Conservation (phyloP, 2,113 vertebrate species). For the Gasterosteus aculeatus region DNA sequence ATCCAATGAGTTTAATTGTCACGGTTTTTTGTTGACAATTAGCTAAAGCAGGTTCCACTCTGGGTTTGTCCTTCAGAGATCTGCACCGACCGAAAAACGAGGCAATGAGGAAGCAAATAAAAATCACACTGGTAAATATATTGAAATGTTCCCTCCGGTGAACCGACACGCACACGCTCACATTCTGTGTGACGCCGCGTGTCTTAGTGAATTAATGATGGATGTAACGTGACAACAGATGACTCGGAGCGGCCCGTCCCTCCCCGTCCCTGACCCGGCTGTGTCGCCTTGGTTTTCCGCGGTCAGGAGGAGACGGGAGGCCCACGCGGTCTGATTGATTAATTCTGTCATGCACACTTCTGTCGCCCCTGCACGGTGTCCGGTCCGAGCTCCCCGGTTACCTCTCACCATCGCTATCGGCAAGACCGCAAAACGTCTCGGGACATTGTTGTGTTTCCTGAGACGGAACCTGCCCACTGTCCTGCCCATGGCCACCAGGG, state of each 20-base stretch:
- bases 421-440: constrained; percentile 55
- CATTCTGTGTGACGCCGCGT: constrained; percentile 3
- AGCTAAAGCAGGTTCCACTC: not conserved
- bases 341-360: constrained; percentile 71
- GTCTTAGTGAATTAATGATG: constrained; percentile 72
- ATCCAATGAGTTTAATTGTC: not conserved
- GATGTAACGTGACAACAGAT: constrained; percentile 68
- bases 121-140: not conserved
- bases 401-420: constrained; percentile 70
- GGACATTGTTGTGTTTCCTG: constrained; percentile 41
- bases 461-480: constrained; percentile 21
- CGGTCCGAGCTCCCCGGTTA: constrained; percentile 55
- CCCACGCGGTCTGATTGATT: constrained; percentile 65
- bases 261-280: constrained; percentile 50
- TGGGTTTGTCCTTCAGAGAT: not conserved
- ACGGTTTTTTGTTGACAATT: not conserved
- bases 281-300: constrained; percentile 71
- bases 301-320: constrained; percentile 52
- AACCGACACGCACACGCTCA: constrained; percentile 9
- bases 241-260: constrained; percentile 53
- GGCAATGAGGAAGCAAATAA: constrained; percentile 4
- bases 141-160: constrained; percentile 44
- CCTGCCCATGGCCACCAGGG: not conserved
- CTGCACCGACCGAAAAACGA: constrained; percentile 23
- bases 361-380: constrained; percentile 71